phyloP scores from a whole-genome alignment of 2,888 invertebrate genomes.

The Sceliomorpha sp. region DNA sequence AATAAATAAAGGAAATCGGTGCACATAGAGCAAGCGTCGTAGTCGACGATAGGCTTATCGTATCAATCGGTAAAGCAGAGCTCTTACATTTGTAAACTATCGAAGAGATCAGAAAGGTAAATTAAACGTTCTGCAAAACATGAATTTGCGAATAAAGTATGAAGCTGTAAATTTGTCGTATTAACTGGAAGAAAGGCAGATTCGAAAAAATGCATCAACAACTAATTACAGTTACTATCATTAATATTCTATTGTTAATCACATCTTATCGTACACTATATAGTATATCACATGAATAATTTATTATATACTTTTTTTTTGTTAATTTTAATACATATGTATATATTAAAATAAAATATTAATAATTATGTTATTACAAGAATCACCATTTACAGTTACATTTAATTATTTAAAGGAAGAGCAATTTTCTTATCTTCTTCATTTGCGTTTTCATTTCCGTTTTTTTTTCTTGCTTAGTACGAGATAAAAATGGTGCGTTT shows the following conservation, averaged over 20 bases:
- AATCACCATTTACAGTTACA: constrained; percentile 9
- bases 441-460: no score
- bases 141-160: no score
- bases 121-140: no score
- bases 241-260: constrained; percentile 6
- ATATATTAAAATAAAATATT: constrained; percentile 18
- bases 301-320: constrained; percentile 1
- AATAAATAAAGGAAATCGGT: no score
- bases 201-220: constrained; percentile 15
- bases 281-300: constrained; percentile 26
- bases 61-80: no score
- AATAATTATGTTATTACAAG: constrained; percentile 2
- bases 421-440: no score
- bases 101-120: no score
- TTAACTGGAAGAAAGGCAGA: constrained; percentile 20
- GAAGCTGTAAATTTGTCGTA: constrained; percentile 15
- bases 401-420: constrained; percentile 17
- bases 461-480: background rate
- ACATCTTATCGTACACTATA: constrained; percentile 11
- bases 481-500: no score
- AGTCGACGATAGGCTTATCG: no score
- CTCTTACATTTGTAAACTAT: no score
- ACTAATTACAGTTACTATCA: constrained; percentile 6
- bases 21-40: no score
- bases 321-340: background rate